phyloP scores from a whole-genome alignment of 2,113 vertebrate genomes.

The Orientallactaga bullata region DNA sequence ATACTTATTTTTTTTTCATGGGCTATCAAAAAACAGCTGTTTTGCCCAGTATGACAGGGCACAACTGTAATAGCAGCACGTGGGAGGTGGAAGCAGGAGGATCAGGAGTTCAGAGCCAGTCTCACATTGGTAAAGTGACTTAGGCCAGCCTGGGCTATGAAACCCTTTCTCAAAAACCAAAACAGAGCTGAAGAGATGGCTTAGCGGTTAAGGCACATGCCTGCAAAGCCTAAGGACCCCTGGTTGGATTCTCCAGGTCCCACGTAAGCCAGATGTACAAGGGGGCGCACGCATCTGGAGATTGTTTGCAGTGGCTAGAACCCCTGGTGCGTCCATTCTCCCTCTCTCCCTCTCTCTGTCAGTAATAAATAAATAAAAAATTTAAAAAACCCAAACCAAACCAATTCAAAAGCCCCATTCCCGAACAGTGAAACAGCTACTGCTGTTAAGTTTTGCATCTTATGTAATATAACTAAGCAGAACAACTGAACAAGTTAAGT shows the following conservation, averaged over 20 bases:
- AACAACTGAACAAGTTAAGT: slow-evolving; percentile 35
- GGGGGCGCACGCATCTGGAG: no score
- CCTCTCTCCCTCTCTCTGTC: no score
- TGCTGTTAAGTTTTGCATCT: slow-evolving; percentile 39
- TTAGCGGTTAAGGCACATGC: no score
- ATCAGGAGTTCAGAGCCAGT: not conserved
- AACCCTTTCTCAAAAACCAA: not conserved
- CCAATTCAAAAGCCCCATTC: not conserved
- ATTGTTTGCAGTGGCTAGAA: no score
- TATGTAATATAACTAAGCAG: slow-evolving; percentile 34
- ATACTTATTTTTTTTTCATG: slow-evolving; percentile 28
- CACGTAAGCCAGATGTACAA: no score
- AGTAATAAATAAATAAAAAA: not conserved
- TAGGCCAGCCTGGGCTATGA: not conserved
- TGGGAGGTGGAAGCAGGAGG: not conserved
- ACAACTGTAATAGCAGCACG: no score
- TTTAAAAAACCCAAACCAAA: not conserved
- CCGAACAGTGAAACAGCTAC: not conserved
- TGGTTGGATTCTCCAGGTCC: no score
- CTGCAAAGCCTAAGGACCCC: no score
- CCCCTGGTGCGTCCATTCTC: no score
- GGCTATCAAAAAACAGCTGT: not conserved
- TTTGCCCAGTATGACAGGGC: not conserved
- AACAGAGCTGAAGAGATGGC: no score
- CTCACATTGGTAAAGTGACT: no score